These are phyloP conservation scores for Cerastis rubricosa DNA, from an alignment of 2,888 invertebrate genomes.

Conservation along the genomic window DNA sequence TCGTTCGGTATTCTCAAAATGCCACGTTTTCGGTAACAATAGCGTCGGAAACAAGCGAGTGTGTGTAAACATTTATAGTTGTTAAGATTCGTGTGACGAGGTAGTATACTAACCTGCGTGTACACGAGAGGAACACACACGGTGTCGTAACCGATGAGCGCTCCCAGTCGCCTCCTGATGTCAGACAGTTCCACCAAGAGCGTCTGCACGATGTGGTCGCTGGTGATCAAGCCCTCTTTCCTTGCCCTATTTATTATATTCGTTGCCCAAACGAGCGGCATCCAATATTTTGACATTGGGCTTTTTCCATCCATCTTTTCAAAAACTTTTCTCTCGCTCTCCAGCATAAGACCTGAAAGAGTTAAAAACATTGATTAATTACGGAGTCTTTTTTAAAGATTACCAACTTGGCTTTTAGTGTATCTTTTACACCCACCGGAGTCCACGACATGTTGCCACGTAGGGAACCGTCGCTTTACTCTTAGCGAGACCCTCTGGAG, in stretches of 20 bases:
- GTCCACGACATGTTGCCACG: conserved; percentile 97
- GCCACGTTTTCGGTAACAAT: conserved; percentile 27
- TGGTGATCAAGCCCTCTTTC: conserved; percentile 95
- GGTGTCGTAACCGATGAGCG: conserved; percentile 97
- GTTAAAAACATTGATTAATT: conserved; percentile 1
- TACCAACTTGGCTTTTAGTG: conserved; percentile 53
- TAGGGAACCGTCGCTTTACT: conserved; percentile 96
- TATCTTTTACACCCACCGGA: conserved; percentile 91
- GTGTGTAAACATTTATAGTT: conserved; percentile 16
- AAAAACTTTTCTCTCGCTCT: conserved; percentile 97
- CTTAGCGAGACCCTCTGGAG: conserved; percentile 96
- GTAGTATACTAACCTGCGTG: conserved; percentile 93
- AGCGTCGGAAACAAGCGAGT: conserved; percentile 14
- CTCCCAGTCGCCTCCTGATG: conserved; percentile 95
- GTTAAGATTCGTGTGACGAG: conserved; percentile 15
- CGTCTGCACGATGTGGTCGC: conserved; percentile 98
- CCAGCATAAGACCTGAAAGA: conserved; percentile 95
- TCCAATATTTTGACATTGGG: conserved; percentile 97
- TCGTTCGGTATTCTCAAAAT: conserved; percentile 20
- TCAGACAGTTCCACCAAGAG: conserved; percentile 97
- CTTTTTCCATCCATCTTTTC: conserved; percentile 97
- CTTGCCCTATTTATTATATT: conserved; percentile 97
- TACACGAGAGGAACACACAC: conserved; percentile 98
- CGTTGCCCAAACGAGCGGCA: conserved; percentile 98
- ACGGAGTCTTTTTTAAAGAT: conserved; percentile 3